Percentiles rank a stretch among this genome's conserved stretches.
phyloP scores from a whole-genome alignment of 2,113 vertebrate genomes.

The Pholis gunnellus region DNA sequence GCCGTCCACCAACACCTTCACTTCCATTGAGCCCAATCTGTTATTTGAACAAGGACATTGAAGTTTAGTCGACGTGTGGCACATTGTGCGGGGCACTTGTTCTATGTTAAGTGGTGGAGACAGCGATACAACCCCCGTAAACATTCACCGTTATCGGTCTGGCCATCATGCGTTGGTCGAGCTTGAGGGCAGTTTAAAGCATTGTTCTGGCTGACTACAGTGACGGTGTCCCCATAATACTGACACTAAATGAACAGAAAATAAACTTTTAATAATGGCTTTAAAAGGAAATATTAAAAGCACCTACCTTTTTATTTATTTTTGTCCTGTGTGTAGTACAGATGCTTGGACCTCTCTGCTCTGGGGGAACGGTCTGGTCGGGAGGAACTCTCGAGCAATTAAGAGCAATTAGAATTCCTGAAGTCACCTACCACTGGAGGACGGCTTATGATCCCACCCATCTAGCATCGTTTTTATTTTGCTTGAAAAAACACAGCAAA shows the following conservation, averaged over 20 bases:
- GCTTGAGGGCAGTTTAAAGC: background rate
- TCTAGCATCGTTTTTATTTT: conserved; percentile 9
- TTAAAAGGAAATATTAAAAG: background rate
- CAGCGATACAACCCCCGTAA: conserved; percentile 41
- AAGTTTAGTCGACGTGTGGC: background rate
- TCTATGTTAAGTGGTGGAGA: conserved; percentile 40
- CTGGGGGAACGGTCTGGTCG: conserved; percentile 8
- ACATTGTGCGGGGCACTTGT: background rate
- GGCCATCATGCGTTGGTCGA: conserved; percentile 3
- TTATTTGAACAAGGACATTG: background rate
- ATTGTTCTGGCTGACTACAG: background rate
- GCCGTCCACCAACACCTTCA: conserved; percentile 84
- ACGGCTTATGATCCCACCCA: conserved; percentile 69
- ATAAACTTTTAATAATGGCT: background rate
- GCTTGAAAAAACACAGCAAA: background rate
- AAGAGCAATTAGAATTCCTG: conserved; percentile 73
- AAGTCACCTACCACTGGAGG: conserved; percentile 36
- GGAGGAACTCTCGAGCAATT: conserved; percentile 62
- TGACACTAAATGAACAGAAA: background rate
- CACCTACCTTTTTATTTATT: conserved; percentile 51
- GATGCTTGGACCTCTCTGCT: conserved; percentile 32
- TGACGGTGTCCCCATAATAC: background rate
- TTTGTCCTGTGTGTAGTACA: conserved; percentile 6
- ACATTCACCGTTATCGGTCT: conserved; percentile 43
- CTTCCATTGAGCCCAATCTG: conserved; percentile 78